Evolutionary conservation across 2,113 vertebrate species (phyloP), one percentile per base, ranked within the genome.

Genomic region (Pelecanoides urinatrix): DNA sequence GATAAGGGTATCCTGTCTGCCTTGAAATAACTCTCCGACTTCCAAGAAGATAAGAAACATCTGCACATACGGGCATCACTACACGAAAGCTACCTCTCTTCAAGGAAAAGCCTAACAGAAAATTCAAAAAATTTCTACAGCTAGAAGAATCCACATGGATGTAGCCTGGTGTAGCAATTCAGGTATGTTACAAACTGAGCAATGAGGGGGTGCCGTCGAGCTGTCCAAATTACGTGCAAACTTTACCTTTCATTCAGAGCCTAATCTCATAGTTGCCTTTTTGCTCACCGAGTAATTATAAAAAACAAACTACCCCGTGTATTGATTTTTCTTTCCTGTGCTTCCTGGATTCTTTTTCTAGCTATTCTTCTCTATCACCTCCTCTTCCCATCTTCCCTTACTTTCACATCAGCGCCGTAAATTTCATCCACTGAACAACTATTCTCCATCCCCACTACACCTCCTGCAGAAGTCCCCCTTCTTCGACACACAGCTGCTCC

Each of bases 11-110:
- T 91, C 91, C 86, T 97, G 53, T 79, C 82, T 95, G 76, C 38
- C 77, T 65, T 88, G 32, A 94, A 95, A 67, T 92, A 93, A 86
- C 70, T 84, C 44, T 72, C 36, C 40, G 84, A 52, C 62, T 95
- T 97, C 40, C 40, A 55, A 77, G 32, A 74, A 81, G 94, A 91
- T 92, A 97, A 96, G 75, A 83, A 94, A 91, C 82, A 86, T 72
- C 66, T 90, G 94, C 56, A 74, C 5, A 7, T n/a, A 55, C 1
- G 8, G 56, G 32, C 62, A 26, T 68, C 70, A 47, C 34, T 58
- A 53, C 66, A 87, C 4, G 7, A 77, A 82, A 40, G 14, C n/a
- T 80, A 53, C 36, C 36, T 71, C 59, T 72, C 71, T 87, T 58
- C 50, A 86, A 96, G 32, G 16, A 92, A 77, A n/a, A 49, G 18